Evolutionary conservation across 2,888 invertebrate genomes (phyloP), one percentile per base, ranked within the genome.

Genomic region (Patella ulyssiponensis): DNA sequence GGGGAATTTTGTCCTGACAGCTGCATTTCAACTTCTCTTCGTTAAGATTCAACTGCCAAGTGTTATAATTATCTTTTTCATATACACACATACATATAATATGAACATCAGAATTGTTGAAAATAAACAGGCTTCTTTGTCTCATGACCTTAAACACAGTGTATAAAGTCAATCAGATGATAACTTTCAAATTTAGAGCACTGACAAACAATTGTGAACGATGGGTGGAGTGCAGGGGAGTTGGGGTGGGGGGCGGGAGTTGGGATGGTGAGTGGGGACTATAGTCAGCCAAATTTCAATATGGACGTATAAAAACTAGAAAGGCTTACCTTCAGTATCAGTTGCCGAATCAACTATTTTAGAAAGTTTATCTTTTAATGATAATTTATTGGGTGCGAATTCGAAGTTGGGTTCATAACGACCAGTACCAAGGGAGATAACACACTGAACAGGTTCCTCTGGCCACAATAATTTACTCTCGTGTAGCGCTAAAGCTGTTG

Each of bases 381-480:
- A 94, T 4, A 82, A 79, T 71, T 83, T 84, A 54, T 56, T 76
- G 9, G 86, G 82, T 11, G 86, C 86, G 7, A 85, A 82, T 27
- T 88, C 88, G 20, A 85, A 80, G 17, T 84, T 85, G 5, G 91
- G 91, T 80, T 92, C 92, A 74, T 92, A 92, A 20, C 93, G 86
- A 0, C 94, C 94, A 79, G 96, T 97, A 58, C 97, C 97, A 75
- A 96, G 94, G 0, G 96, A 97, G 71, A 98, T 93, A 0, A 98
- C 94, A 87, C 96, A 95, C 83, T 95, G 95, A 71, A 97, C 93
- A 0, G 94, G 93, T 78, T 93, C 94, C 69, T 94, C 93, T 0
- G 97, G 97, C 95, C 95, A 98, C 71, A 98, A 92, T 56, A 95
- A 93, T 84, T 94, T 94, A 0, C 96, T 95, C 92, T 98, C 98